These are phyloP conservation scores for Crocallis elinguaria DNA, from an alignment of 2,888 invertebrate species.

Conservation along the genomic window DNA sequence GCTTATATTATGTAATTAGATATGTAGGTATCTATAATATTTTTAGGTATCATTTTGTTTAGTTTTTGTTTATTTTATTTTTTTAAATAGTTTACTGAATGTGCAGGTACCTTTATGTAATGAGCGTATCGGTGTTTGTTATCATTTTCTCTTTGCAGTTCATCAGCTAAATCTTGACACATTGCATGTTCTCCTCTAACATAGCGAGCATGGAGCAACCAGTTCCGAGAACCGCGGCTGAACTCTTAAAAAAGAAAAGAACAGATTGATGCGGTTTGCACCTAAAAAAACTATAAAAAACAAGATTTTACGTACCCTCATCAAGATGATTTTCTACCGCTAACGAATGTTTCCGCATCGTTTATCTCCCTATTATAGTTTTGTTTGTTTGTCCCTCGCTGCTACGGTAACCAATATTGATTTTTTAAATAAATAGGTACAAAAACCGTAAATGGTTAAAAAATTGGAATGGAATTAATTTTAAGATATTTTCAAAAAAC, in stretches of 20 bases:
- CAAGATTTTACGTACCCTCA: slow-evolving; percentile 32
- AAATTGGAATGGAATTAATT: no score
- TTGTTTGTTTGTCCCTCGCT: slow-evolving; percentile 2
- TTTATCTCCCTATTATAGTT: no score
- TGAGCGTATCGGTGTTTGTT: slow-evolving; percentile 74
- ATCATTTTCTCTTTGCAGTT: slow-evolving; percentile 60
- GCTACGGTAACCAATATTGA: slow-evolving; percentile 39
- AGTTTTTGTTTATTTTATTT: no score
- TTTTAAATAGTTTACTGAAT: no score
- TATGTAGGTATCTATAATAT: no score
- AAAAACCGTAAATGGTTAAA: no score
- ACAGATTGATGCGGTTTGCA: not conserved
- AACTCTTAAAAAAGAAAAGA: slow-evolving; percentile 52
- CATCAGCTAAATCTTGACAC: slow-evolving; percentile 68
- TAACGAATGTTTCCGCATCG: slow-evolving; percentile 40
- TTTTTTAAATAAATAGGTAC: not conserved
- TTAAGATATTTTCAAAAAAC: no score
- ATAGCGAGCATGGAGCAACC: slow-evolving; percentile 76
- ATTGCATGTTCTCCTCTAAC: slow-evolving; percentile 73
- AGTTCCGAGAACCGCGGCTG: slow-evolving; percentile 61
- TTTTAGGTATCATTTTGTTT: no score
- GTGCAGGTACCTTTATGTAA: slow-evolving; percentile 75
- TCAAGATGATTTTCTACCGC: slow-evolving; percentile 35
- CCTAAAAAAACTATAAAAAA: not conserved
- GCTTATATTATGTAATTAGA: no score